Conservation (phyloP, 2,888 invertebrate genomes). For the Drosophila histrio region DNA sequence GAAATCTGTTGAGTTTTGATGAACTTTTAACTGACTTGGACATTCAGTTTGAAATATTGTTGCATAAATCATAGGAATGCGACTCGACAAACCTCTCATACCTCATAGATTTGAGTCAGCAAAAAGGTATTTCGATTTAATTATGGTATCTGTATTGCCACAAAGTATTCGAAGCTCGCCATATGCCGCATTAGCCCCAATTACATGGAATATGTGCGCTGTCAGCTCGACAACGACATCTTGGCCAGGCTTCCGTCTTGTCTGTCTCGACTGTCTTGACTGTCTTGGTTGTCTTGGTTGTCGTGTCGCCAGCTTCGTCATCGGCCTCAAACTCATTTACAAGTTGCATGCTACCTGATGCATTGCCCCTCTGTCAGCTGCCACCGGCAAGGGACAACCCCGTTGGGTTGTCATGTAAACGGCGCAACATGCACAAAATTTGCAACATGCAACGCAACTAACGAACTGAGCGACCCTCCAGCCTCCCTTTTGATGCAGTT, state of each 20-base stretch:
- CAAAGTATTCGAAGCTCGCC: background rate
- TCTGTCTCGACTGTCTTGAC: background rate
- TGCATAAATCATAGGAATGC: background rate
- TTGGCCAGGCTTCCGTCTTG: conserved; percentile 29
- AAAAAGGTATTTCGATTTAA: conserved; percentile 14
- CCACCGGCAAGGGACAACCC: no score
- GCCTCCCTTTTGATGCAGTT: conserved; percentile 5
- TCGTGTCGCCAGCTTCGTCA: conserved; percentile 51
- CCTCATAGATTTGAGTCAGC: background rate
- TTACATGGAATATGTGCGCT: conserved; percentile 41
- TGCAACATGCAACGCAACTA: conserved; percentile 66
- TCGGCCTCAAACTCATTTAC: conserved; percentile 51
- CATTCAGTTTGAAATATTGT: background rate
- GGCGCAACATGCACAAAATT: conserved; percentile 59
- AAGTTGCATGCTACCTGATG: conserved; percentile 55
- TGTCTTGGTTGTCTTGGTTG: conserved; percentile 16
- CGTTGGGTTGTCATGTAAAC: conserved; percentile 36
- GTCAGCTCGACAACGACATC: conserved; percentile 35
- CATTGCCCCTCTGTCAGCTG: background rate
- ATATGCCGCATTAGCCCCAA: conserved; percentile 38
- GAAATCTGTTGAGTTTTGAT: no score
- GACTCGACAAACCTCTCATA: background rate
- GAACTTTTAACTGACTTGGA: no score
- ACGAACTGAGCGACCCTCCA: conserved; percentile 39
- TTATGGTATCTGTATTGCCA: conserved; percentile 5